A percentile compares a stretch with the other conserved stretches of the same genome.
Evolutionary conservation across 2,113 vertebrate species (phyloP).

Genomic region (Dicerorhinus sumatrensis): DNA sequence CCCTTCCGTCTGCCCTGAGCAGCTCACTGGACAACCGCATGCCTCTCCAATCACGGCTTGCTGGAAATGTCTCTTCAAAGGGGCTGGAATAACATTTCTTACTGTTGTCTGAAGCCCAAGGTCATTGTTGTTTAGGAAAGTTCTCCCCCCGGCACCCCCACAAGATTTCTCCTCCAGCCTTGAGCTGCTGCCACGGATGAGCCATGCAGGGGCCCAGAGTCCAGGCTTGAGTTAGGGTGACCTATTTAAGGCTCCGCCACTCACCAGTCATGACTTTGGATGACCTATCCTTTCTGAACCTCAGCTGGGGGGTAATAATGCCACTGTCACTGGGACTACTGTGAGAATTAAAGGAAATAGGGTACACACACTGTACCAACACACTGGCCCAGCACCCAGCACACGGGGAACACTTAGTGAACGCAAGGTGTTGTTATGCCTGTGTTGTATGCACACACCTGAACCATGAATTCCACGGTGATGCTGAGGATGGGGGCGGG

Average conservation of each 20-base stretch:
- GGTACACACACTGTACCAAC: background rate
- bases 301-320: background rate
- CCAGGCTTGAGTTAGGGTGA: no score
- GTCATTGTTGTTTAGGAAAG: background rate
- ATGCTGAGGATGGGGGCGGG: background rate
- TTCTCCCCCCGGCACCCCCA: background rate
- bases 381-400: background rate
- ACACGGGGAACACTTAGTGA: background rate
- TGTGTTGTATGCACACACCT: rapidly evolving
- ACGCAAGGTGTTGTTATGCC: background rate
- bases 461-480: background rate
- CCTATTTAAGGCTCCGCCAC: background rate
- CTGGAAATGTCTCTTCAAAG: background rate
- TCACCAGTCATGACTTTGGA: background rate
- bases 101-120: background rate
- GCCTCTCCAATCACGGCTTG: background rate
- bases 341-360: background rate
- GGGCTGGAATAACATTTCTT: background rate
- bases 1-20: background rate
- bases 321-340: background rate
- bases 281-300: background rate
- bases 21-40: background rate
- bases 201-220: background rate
- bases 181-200: background rate
- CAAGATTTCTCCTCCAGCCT: background rate